Evolutionary conservation across 92 coral and sea anemone species (phyloP), one percentile per base, ranked within the genome.

Genomic region (Epizoanthus illoricatus): DNA sequence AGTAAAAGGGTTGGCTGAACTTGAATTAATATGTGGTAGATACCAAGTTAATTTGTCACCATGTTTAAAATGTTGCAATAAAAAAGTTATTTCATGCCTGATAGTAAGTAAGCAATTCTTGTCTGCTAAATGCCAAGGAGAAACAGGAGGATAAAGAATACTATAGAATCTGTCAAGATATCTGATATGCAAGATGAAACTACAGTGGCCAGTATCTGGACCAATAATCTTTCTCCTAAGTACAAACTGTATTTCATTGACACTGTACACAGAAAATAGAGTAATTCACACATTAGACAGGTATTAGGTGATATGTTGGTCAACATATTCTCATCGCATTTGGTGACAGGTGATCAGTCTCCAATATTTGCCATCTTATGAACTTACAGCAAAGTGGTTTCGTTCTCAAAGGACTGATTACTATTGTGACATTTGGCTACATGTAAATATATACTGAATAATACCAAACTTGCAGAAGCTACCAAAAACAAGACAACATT

Each of bases 131-230:
- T 13, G 56, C 56, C 15, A 10, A 49, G 15, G 56, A 49, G 15
- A 49, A 49, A 49, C 11, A 13, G 56, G 56, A 71, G 3, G 59
- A 7, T 47, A 19, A 69, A 42, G 59, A 47, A 71, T 9, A 36
- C 7, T 73, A 13, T 49, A 15, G 56, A 49, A 49, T 49, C 63
- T 73, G 78, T 73, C 60, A 52, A 21, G 61, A 12, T 73, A n/a
- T 73, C 60, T 49, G n/a, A 15, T 49, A 8, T 78, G 45, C 21
- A 78, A 78, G 21, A 21, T 45, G 65, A 76, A 78, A 63, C 82
- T 19, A 18, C 62, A 55, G 43, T 16, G n/a, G 52, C 42, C 4
- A 39, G 11, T 10, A 40, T 76, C 82, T 78, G 82, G 71, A 12
- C 60, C 42, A 78, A 69, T 24, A 69, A 42, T 61, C 81, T 42